A percentile compares a stretch with the other conserved stretches of the same genome.
Conservation (phyloP, 2,797 vertebrate genomes). For the Urocyon cinereoargenteus region DNA sequence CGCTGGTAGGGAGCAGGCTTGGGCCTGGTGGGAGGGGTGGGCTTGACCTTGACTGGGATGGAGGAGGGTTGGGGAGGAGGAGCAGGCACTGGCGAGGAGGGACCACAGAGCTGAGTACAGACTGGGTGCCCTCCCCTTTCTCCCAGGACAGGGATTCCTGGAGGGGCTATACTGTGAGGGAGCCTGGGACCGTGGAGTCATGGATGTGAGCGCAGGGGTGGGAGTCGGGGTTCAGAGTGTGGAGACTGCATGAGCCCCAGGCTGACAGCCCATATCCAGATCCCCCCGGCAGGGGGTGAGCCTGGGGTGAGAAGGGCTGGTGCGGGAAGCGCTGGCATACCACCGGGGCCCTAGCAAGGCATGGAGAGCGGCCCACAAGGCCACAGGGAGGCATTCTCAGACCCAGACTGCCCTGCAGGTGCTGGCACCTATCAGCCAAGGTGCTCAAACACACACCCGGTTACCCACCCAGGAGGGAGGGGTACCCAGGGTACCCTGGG, state of each 20-base stretch:
- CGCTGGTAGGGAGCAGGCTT: neutral
- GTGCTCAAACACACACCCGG: neutral
- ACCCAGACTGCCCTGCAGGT: neutral
- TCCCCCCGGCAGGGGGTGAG: neutral
- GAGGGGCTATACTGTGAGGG: neutral
- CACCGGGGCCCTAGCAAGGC: neutral
- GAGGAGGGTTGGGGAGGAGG: neutral
- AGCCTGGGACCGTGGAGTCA: neutral
- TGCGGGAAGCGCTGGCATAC: neutral
- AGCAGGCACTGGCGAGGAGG: neutral
- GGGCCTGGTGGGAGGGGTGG: accelerated
- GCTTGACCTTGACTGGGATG: neutral
- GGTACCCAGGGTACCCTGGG: neutral
- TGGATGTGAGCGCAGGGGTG: no score
- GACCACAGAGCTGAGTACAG: neutral
- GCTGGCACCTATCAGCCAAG: neutral
- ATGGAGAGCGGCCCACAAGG: no score
- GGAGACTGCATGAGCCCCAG: neutral
- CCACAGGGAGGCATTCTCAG: neutral
- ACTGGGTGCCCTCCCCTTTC: neutral
- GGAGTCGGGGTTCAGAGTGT: neutral
- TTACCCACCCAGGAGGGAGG: neutral
- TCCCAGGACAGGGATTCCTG: neutral
- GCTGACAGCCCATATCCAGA: neutral
- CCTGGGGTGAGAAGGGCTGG: neutral